Conservation (phyloP, 2,888 invertebrate genomes). For the Elysia crispata region DNA sequence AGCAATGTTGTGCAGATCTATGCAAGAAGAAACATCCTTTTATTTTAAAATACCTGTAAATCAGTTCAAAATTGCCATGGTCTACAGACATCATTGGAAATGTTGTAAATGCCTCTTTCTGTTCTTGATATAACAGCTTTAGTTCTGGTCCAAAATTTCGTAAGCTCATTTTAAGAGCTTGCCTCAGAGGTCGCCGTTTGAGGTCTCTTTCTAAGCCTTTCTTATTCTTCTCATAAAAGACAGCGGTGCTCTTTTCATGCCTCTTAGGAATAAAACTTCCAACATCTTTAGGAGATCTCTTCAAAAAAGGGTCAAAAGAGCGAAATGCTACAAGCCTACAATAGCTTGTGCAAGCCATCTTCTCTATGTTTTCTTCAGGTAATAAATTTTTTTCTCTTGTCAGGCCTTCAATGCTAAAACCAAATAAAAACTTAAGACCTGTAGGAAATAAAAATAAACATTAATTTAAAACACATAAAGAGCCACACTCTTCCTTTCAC, state of each 20-base stretch:
- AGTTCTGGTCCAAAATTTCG: conserved; percentile 84
- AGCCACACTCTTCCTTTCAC: no score
- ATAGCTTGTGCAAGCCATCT: no score
- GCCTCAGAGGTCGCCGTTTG: background rate
- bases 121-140: conserved; percentile 83
- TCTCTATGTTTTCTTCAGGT: no score
- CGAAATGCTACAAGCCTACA: no score
- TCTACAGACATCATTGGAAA: conserved; percentile 79
- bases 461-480: no score
- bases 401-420: no score
- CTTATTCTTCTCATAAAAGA: conserved; percentile 10
- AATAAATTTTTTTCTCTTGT: no score
- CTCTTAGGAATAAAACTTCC: background rate
- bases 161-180: conserved; percentile 79
- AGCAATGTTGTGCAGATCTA: no score
- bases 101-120: conserved; percentile 82
- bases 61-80: conserved; percentile 83
- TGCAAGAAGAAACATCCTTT: background rate
- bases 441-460: no score
- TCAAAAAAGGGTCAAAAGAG: no score
- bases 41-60: conserved; percentile 37
- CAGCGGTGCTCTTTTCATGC: conserved; percentile 1
- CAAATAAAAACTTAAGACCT: no score
- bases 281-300: no score
- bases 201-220: background rate